Base-by-base conservation (phyloP, 2,113 vertebrate species). In the Lampris incognitus region DNA sequence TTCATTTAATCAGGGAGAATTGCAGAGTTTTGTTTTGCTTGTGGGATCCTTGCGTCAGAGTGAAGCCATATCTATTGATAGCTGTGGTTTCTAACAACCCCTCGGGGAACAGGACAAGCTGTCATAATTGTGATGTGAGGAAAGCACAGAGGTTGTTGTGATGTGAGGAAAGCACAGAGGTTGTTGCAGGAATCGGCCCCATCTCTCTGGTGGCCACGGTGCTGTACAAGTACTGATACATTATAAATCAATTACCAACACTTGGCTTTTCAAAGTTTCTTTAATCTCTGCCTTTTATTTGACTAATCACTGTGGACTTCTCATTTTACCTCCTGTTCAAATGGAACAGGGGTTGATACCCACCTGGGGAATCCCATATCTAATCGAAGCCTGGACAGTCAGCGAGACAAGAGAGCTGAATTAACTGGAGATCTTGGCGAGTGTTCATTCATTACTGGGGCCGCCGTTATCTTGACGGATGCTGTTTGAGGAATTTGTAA, bases 171-270 rank as follows among this genome's bases (percentile, higher is more conserved):
- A 72, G 64, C 24, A 39, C 56, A 64, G 72, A 83, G 74, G 71
- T 78, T 79, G 79, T 74, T 80, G 78, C 71, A 82, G 78, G 85
- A 84, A 86, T 79, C 76, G 38, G 68, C 44, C 74, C 57, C 54
- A 44, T 74, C 60, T 91, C 86, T 90, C 90, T 3, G 1, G 62
- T 72, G 87, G 85, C 76, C 66, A 7, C 82, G 57, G 72, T 86
- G 84, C 81, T 79, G 74, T 72, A 82, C 89, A 79, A 81, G 24
- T 41, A 55, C 77, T 87, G 82, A 92, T 94, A 83, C 88, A 92
- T 94, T 90, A 88, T 92, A 92, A 92, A 94, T 94, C 91, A 90
- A 92, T 91, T 93, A 88, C 86, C 67, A 66, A 39, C 62, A 82
- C 80, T 87, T 72, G 63, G 76, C 90, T 85, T 87, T 24, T 81